Percentiles rank a stretch among this genome's conserved stretches.
These are phyloP conservation scores for Hypena proboscidalis DNA, from an alignment of 2,888 invertebrate genomes.

Conservation along the genomic window DNA sequence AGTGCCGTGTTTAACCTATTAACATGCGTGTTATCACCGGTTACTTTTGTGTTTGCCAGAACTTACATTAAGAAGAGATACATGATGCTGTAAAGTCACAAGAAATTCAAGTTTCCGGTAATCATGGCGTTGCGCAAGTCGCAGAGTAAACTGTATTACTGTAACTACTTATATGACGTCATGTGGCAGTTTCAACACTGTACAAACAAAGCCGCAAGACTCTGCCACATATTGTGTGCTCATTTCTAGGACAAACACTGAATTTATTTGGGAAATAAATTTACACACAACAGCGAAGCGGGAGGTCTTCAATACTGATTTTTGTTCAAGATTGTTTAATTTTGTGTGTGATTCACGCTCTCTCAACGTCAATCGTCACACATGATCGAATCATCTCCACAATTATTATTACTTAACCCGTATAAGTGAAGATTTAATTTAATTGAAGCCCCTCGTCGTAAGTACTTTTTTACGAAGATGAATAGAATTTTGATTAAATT, in stretches of 20 bases:
- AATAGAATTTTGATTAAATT: conserved; percentile 68
- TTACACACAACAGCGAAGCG: conserved; percentile 45
- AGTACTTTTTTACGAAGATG: conserved; percentile 68
- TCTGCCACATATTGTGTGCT: conserved; percentile 63
- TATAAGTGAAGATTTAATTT: conserved; percentile 65
- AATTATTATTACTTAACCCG: conserved; percentile 51
- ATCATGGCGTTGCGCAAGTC: conserved; percentile 56
- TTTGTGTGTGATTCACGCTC: conserved; percentile 13
- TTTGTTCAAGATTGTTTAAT: conserved; percentile 27
- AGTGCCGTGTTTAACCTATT: conserved; percentile 19
- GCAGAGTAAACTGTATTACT: conserved; percentile 45
- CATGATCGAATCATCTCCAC: conserved; percentile 26
- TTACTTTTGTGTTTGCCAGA: conserved; percentile 20
- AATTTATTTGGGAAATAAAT: conserved; percentile 55
- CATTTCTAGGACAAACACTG: conserved; percentile 70
- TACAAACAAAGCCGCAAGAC: conserved; percentile 67
- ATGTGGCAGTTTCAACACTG: conserved; percentile 69
- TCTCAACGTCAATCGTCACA: conserved; percentile 22
- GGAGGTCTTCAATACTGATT: conserved; percentile 39
- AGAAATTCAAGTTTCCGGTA: conserved; percentile 38
- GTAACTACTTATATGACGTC: conserved; percentile 65
- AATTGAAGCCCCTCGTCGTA: conserved; percentile 57
- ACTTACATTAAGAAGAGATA: conserved; percentile 5
- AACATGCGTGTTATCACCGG: conserved; percentile 17
- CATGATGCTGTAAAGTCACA: conserved; percentile 25